Conservation (phyloP, 2,888 invertebrate genomes). For the Amiota minor region DNA sequence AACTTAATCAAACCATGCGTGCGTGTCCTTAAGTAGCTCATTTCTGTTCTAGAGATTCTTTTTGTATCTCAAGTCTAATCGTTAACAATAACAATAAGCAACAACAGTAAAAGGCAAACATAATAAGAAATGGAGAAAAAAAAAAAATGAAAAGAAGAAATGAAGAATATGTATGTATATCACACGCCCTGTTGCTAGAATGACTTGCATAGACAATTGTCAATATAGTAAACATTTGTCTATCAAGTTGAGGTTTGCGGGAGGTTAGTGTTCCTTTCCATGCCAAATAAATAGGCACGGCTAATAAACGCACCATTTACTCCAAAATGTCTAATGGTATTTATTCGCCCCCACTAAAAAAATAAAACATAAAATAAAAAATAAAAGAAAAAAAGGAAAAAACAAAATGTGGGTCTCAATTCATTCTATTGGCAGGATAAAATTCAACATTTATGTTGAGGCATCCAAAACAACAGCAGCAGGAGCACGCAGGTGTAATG, state of each 20-base stretch:
- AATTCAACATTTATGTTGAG: neutral
- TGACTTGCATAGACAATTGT: slow-evolving; percentile 5
- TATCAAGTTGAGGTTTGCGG: neutral
- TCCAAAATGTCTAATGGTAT: neutral
- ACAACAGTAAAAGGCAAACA: slow-evolving; percentile 23
- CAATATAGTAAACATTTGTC: slow-evolving; percentile 10
- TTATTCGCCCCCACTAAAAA: neutral
- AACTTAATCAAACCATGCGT: slow-evolving; percentile 14
- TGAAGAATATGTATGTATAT: slow-evolving; percentile 7
- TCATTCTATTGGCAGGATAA: no score
- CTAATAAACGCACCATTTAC: slow-evolving; percentile 26
- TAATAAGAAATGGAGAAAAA: slow-evolving; percentile 11
- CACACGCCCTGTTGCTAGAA: slow-evolving; percentile 15
- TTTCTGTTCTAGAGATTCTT: no score
- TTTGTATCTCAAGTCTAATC: no score
- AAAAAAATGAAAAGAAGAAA: neutral
- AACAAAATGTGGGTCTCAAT: no score
- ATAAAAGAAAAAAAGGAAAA: no score
- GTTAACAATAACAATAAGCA: slow-evolving; percentile 17
- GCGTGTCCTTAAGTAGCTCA: neutral
- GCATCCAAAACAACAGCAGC: neutral
- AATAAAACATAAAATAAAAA: no score
- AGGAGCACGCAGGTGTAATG: neutral
- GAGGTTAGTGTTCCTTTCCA: slow-evolving; percentile 7
- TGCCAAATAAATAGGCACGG: slow-evolving; percentile 18